These are phyloP conservation scores for Alca torda DNA, from an alignment of 2,797 vertebrate genomes.

Conservation along the genomic window DNA sequence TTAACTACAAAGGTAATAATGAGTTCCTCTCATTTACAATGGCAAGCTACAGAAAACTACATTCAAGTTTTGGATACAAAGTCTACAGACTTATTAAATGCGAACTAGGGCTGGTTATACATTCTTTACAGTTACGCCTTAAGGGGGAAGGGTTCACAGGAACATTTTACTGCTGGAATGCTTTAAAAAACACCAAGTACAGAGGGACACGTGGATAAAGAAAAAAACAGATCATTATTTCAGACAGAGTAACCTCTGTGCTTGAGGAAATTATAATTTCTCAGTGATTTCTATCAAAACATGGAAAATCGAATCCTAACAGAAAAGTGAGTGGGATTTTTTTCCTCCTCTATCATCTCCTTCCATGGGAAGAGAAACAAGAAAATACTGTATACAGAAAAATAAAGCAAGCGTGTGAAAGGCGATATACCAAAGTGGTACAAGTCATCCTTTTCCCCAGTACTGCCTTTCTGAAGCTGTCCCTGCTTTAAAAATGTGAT, in stretches of 20 bases:
- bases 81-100: constrained; percentile 32
- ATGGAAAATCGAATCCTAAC: background rate
- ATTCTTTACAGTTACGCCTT: constrained; percentile 42
- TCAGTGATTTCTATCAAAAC: background rate
- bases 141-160: background rate
- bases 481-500: background rate
- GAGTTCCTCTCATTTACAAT: constrained; percentile 35
- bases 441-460: background rate
- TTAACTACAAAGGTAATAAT: constrained; percentile 23
- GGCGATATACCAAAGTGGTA: background rate
- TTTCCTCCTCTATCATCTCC: background rate
- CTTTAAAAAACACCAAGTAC: background rate
- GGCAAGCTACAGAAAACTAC: constrained; percentile 20
- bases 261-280: background rate
- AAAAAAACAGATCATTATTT: background rate
- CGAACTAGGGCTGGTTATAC: constrained; percentile 31
- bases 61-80: constrained; percentile 52
- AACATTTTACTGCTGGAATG: constrained; percentile 46
- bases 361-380: constrained; percentile 50
- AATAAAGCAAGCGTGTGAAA: background rate
- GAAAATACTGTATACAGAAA: background rate
- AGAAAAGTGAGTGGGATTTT: background rate
- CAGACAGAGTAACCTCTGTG: background rate
- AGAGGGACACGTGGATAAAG: background rate
- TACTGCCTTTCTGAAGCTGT: background rate